Evolutionary conservation across 2,113 vertebrate genomes (phyloP), one percentile per base, ranked within the genome.

Genomic region (Cisticola juncidis): DNA sequence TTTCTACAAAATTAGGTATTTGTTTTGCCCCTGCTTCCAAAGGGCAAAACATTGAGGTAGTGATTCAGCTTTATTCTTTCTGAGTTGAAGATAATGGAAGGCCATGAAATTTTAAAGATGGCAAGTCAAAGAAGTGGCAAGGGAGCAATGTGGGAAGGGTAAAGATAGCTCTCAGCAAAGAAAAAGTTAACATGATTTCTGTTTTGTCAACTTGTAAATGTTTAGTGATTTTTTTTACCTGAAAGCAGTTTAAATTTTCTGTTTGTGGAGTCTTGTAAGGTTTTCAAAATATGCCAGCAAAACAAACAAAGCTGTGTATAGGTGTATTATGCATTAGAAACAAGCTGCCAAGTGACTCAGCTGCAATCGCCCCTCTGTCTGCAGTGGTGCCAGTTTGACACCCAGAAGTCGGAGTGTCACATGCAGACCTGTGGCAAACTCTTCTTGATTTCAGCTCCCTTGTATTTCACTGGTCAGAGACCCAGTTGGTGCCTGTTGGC

Each of bases 1-100:
- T 86, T 90, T 53, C 31, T 65, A 14, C 28, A 73, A 65, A 69
- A 65, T 65, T 54, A 78, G 38, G 24, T 48, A 20, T 38, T 38
- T 28, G 17, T 61, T 61, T 61, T 28, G 36, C 25, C 58, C 25
- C 25, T 71, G 5, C 28, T 91, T 88, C 21, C 33, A 65, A 77
- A 47, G 33, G 14, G 16, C 38, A 80, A 86, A 83, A 42, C 0
- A 0, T 9, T 83, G 50, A 57, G 23, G n/a, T 24, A 33, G 3
- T 50, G 29, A 18, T 77, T 80, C 45, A 48, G 48, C 25, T 66
- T 90, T 91, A 69, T 80, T 84, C 23, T 70, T 51, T 87, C 40
- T 76, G 23, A 88, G 9, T 76, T 94, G 88, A 92, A 95, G 77
- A 65, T 51, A 62, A 77, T 57, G 62, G 18, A 61, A 70, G 25